These are phyloP conservation scores for Chaenodraco wilsoni DNA, from an alignment of 2,797 vertebrate genomes.

Conservation along the genomic window DNA sequence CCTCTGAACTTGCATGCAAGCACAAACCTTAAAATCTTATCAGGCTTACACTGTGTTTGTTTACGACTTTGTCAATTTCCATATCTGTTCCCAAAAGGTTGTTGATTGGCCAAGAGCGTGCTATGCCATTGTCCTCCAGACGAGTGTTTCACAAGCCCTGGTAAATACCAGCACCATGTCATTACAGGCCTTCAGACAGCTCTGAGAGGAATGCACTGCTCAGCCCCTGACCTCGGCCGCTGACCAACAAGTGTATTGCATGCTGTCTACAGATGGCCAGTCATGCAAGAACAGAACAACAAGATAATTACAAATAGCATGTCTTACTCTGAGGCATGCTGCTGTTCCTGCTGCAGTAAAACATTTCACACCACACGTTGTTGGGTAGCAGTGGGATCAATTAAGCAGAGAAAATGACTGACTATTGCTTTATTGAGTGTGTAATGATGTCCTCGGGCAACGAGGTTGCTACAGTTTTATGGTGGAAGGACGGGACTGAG, in stretches of 20 bases:
- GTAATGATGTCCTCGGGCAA: slow-evolving; percentile 75
- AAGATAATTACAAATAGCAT: slow-evolving; percentile 61
- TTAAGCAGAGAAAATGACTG: slow-evolving; percentile 80
- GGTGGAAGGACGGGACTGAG: background rate
- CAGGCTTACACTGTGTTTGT: slow-evolving; percentile 45
- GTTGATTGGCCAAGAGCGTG: slow-evolving; percentile 53
- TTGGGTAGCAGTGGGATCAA: slow-evolving; percentile 77
- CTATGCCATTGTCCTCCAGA: slow-evolving; percentile 45
- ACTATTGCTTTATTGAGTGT: slow-evolving; percentile 84
- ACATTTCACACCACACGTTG: slow-evolving; percentile 60
- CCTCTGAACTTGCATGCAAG: slow-evolving; percentile 42
- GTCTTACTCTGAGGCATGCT: slow-evolving; percentile 53
- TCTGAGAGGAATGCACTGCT: slow-evolving; percentile 34
- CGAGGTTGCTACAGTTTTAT: slow-evolving; percentile 35
- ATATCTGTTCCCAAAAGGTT: slow-evolving; percentile 53
- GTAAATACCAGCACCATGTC: slow-evolving; percentile 46
- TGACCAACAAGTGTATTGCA: slow-evolving; percentile 67
- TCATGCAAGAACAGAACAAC: slow-evolving; percentile 56
- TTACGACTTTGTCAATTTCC: slow-evolving; percentile 53
- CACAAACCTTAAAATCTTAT: slow-evolving; percentile 66
- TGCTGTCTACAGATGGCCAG: slow-evolving; percentile 69
- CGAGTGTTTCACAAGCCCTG: slow-evolving; percentile 60
- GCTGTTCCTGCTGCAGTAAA: slow-evolving; percentile 54
- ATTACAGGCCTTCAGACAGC: slow-evolving; percentile 37
- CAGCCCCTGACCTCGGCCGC: slow-evolving; percentile 60